A percentile compares a stretch with the other conserved stretches of the same genome.
Conservation (phyloP, 2,797 vertebrate species). For the Rhinophrynus dorsalis region DNA sequence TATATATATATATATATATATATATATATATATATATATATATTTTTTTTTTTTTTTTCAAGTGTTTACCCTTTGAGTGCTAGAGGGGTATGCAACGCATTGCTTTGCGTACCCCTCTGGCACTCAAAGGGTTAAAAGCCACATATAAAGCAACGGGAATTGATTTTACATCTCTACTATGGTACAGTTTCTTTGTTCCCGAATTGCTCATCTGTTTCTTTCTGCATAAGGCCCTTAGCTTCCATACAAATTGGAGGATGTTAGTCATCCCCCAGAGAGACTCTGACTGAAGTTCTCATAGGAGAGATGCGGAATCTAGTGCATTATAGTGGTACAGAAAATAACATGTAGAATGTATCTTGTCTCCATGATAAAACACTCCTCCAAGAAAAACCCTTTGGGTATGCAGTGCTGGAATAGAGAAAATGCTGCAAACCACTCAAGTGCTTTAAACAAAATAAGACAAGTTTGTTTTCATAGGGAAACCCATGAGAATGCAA, state of each 20-base stretch:
- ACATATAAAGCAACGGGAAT: too few relatives aligned
- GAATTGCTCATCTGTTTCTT: too few relatives aligned
- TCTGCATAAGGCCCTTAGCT: too few relatives aligned
- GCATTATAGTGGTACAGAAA: constrained; percentile 16
- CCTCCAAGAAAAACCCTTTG: neutral
- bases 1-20: too few relatives aligned
- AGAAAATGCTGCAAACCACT: constrained; percentile 8
- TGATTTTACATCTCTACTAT: too few relatives aligned
- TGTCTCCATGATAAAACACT: constrained; percentile 9
- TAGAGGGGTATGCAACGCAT: too few relatives aligned
- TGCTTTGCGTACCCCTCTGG: too few relatives aligned
- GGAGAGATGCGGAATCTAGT: neutral
- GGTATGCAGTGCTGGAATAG: neutral
- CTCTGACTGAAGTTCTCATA: constrained; percentile 2
- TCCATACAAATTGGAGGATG: constrained; percentile 25
- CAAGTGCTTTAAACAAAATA: neutral
- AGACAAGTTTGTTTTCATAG: neutral
- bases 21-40: too few relatives aligned
- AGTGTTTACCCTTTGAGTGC: too few relatives aligned
- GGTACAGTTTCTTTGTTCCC: too few relatives aligned
- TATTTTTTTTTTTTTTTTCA: too few relatives aligned
- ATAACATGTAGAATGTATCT: constrained; percentile 7
- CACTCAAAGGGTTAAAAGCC: too few relatives aligned
- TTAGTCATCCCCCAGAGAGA: neutral
- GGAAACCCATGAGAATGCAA: neutral